phyloP scores from a whole-genome alignment of 2,888 invertebrate species.

The Teleiodes luculella region DNA sequence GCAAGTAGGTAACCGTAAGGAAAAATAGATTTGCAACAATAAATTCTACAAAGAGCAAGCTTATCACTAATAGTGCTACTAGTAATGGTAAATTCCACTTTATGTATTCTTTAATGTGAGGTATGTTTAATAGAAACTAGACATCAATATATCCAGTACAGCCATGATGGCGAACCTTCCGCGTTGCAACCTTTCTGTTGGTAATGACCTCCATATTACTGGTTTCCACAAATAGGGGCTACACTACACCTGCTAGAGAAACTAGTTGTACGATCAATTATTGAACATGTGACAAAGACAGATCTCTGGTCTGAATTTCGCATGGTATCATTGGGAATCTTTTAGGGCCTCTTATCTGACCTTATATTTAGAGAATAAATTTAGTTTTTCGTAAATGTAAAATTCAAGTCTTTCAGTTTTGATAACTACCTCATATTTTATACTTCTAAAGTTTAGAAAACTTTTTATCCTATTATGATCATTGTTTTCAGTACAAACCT shows the following conservation, averaged over 20 bases:
- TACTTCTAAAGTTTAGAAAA: too few relatives aligned
- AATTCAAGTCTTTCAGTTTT: too few relatives aligned
- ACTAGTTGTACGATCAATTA: constrained; percentile 3
- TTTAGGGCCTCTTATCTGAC: too few relatives aligned
- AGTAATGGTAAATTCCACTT: background rate
- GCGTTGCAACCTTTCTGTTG: constrained; percentile 2
- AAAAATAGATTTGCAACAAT: too few relatives aligned
- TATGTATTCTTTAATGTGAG: background rate
- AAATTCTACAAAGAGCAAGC: too few relatives aligned
- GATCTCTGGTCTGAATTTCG: background rate
- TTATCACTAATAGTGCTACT: too few relatives aligned
- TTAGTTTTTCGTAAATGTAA: too few relatives aligned
- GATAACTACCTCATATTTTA: too few relatives aligned
- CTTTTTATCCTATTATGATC: too few relatives aligned
- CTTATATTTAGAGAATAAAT: too few relatives aligned
- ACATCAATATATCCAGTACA: background rate
- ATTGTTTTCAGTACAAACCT: too few relatives aligned
- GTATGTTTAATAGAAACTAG: background rate
- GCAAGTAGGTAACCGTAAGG: too few relatives aligned
- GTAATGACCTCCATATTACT: constrained; percentile 4
- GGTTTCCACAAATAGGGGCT: constrained; percentile 2
- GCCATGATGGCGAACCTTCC: background rate
- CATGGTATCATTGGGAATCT: background rate
- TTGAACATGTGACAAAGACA: background rate
- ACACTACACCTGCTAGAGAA: background rate